Base-by-base conservation (phyloP, 2,888 invertebrate species). In the Eristalis intricaria region DNA sequence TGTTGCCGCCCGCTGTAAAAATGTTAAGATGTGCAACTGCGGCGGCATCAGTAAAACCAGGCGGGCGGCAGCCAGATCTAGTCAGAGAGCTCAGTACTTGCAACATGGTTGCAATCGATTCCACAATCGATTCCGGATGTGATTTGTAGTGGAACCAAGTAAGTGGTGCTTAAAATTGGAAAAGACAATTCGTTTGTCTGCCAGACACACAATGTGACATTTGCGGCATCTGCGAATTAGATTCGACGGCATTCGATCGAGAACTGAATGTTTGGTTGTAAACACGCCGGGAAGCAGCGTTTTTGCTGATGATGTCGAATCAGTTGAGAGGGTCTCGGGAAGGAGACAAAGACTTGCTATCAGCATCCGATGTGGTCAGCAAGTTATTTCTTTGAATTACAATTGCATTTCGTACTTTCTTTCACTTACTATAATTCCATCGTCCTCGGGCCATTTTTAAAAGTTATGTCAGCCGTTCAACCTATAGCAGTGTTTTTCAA, bases 91-190 rank as follows among this genome's bases (percentile, higher is more conserved):
- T 29, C 50, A 38, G 40, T 29, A n/a, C 56, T 19, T 63, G 66
- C 78, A 86, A 86, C 86, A 79, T n/a, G 78, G 83, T 86, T 78
- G 65, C 69, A 77, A 63, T 61, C 22, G 50, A 73, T 68, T 63
- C 77, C 50, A 50, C 32, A 43, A 76, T 64, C 64, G 70, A 70
- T 78, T 70, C 50, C 32, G 65, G 40, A 58, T 87, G 83, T 68
- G 68, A 79, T 83, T 87, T 83, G 83, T 66, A 75, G 77, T 74
- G 77, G 50, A 75, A 76, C n/a, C 79, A 65, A 73, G 75, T 79
- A 75, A 79, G 66, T 58, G 77, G 83, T 71, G 79, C 79, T 87
- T 83, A 83, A 79, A 83, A 83, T 74, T 40, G 75, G 56, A 79
- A 19, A 50, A 76, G 76, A 80, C 79, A 87, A 71, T 70, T 71